These are phyloP conservation scores for Eilema depressum DNA, from an alignment of 2,888 invertebrate species.

Conservation along the genomic window DNA sequence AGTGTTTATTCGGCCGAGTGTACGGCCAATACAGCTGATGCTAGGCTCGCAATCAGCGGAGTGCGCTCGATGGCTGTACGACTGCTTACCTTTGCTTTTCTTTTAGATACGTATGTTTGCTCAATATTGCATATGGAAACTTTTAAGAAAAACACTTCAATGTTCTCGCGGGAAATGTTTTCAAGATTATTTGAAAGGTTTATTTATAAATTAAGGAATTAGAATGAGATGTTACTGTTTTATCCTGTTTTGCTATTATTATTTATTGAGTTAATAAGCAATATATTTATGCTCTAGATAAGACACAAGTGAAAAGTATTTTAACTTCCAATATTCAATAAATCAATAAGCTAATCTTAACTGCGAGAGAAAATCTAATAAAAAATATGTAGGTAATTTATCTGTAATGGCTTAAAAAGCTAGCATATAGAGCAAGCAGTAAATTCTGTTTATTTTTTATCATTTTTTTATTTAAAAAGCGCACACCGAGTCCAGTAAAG, in stretches of 20 bases:
- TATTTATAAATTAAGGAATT: neutral
- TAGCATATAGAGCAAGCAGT: too few species aligned
- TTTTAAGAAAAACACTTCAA: conserved; percentile 32
- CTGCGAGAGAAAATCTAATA: too few species aligned
- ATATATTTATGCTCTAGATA: too few species aligned
- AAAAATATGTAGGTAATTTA: too few species aligned
- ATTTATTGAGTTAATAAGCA: too few species aligned
- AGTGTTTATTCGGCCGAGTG: conserved; percentile 41
- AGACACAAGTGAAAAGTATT: too few species aligned
- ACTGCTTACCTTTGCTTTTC: conserved; percentile 42
- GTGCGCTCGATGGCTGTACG: conserved; percentile 59
- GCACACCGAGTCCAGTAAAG: too few species aligned
- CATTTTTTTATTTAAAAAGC: too few species aligned
- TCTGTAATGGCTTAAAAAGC: too few species aligned
- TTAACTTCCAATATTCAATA: too few species aligned
- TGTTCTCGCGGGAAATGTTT: neutral
- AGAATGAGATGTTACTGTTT: neutral
- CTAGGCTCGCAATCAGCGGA: conserved; percentile 76
- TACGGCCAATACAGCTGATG: conserved; percentile 69
- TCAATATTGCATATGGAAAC: conserved; percentile 41
- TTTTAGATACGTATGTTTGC: conserved; percentile 17
- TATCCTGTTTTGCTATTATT: neutral
- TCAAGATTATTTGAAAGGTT: neutral
- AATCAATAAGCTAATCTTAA: too few species aligned
- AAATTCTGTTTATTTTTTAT: too few species aligned